These are phyloP conservation scores for Garrulus glandarius DNA, from an alignment of 2,797 vertebrate species.

Conservation along the genomic window DNA sequence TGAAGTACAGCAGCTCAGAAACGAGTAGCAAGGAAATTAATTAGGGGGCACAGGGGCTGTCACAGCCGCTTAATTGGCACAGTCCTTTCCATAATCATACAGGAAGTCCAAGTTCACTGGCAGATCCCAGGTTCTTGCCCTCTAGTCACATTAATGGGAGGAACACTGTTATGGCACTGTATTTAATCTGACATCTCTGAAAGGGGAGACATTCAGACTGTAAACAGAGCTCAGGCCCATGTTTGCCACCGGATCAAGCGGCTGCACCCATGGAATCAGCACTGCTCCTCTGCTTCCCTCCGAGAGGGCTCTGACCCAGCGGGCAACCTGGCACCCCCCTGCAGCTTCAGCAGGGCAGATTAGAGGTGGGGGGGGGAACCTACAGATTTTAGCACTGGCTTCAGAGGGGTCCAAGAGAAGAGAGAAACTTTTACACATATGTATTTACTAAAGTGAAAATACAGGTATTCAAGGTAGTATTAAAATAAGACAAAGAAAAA, in stretches of 20 bases:
- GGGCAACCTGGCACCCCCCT: background rate
- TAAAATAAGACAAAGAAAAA: background rate
- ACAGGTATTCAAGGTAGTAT: background rate
- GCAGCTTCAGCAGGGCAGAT: background rate
- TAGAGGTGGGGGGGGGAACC: background rate
- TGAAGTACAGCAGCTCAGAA: background rate
- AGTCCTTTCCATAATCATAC: background rate
- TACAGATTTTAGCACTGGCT: background rate
- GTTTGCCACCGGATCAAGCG: background rate
- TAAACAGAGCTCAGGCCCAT: background rate
- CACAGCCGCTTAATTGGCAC: background rate
- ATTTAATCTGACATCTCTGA: slow-evolving; percentile 2
- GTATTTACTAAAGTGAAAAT: background rate
- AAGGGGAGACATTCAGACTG: background rate
- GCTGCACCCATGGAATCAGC: accelerated
- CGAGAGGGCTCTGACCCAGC: background rate
- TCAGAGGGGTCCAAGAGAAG: background rate
- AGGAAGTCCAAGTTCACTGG: background rate
- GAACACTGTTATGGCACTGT: background rate
- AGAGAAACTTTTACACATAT: background rate
- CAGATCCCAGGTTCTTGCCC: background rate
- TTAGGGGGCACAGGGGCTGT: background rate
- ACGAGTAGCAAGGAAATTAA: slow-evolving; percentile 21
- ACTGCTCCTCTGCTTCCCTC: background rate
- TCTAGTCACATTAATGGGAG: background rate